Percentiles rank a stretch among this genome's conserved stretches.
These are phyloP conservation scores for Leguminivora glycinivorella DNA, from an alignment of 1,140 invertebrate species.

Conservation along the genomic window DNA sequence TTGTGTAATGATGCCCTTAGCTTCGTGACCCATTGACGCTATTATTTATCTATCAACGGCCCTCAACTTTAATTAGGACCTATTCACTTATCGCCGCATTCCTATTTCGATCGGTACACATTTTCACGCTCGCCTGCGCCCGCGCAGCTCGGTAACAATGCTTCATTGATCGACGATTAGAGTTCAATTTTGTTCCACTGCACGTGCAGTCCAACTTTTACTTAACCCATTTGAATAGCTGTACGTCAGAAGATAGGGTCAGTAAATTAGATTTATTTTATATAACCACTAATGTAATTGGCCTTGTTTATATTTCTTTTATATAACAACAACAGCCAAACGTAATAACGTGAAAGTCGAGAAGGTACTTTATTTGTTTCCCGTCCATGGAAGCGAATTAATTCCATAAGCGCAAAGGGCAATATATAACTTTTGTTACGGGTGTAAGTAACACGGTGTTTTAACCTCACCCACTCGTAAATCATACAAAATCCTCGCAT, in stretches of 20 bases:
- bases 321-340: slow-evolving; percentile 5
- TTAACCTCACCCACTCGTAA: slow-evolving; percentile 56
- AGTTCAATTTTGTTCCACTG: slow-evolving; percentile 35
- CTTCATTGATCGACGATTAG: slow-evolving; percentile 46
- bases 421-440: slow-evolving; percentile 37
- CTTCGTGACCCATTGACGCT: slow-evolving; percentile 46
- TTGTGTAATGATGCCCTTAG: slow-evolving; percentile 46
- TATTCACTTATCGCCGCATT: slow-evolving; percentile 66
- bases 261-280: slow-evolving; percentile 8
- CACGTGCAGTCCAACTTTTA: slow-evolving; percentile 15
- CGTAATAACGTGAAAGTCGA: slow-evolving; percentile 5
- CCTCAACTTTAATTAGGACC: slow-evolving; percentile 59
- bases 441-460: slow-evolving; percentile 42
- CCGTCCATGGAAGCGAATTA: slow-evolving; percentile 5
- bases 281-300: background rate
- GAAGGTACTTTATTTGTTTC: slow-evolving; percentile 19
- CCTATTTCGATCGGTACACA: slow-evolving; percentile 56
- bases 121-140: slow-evolving; percentile 54
- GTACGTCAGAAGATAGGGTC: background rate
- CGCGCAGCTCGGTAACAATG: slow-evolving; percentile 46
- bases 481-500: slow-evolving; percentile 59
- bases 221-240: slow-evolving; percentile 22
- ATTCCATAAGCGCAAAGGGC: slow-evolving; percentile 28
- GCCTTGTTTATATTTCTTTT: background rate
- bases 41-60: slow-evolving; percentile 50